These are phyloP conservation scores for Meloidogyne chitwoodi DNA, from an alignment of 1,140 invertebrate genomes.

Conservation along the genomic window DNA sequence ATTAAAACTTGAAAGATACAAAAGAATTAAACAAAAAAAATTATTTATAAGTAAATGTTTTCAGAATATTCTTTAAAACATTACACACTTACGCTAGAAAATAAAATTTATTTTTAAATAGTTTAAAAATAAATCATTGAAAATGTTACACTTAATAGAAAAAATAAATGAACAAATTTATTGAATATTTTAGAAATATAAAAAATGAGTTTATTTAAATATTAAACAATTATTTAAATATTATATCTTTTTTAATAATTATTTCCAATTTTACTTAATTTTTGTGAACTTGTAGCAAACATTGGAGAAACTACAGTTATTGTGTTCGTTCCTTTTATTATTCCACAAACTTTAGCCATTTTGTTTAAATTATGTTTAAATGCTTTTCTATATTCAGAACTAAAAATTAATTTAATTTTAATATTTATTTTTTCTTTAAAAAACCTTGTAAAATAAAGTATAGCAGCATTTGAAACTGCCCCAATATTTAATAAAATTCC, in stretches of 20 bases:
- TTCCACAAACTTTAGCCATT: not conserved
- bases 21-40: too few relatives aligned
- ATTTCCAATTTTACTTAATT: not conserved
- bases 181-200: too few relatives aligned
- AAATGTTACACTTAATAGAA: too few relatives aligned
- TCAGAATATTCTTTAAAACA: too few relatives aligned
- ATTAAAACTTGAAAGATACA: too few relatives aligned
- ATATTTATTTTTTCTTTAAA: not conserved
- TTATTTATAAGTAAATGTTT: too few relatives aligned
- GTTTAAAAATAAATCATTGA: too few relatives aligned
- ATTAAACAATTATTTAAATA: too few relatives aligned
- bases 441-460: slow-evolving; percentile 11
- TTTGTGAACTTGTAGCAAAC: not conserved
- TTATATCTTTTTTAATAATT: not conserved
- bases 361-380: not conserved
- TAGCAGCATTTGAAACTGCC: not conserved
- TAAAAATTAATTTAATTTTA: not conserved
- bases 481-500: slow-evolving; percentile 7
- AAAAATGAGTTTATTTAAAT: too few relatives aligned
- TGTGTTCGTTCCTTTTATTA: not conserved
- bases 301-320: not conserved
- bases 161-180: too few relatives aligned
- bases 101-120: too few relatives aligned
- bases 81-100: too few relatives aligned
- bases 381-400: not conserved